Evolutionary conservation across 2,797 vertebrate genomes (phyloP), one percentile per base, ranked within the genome.

Genomic region (Sus cebifrons): DNA sequence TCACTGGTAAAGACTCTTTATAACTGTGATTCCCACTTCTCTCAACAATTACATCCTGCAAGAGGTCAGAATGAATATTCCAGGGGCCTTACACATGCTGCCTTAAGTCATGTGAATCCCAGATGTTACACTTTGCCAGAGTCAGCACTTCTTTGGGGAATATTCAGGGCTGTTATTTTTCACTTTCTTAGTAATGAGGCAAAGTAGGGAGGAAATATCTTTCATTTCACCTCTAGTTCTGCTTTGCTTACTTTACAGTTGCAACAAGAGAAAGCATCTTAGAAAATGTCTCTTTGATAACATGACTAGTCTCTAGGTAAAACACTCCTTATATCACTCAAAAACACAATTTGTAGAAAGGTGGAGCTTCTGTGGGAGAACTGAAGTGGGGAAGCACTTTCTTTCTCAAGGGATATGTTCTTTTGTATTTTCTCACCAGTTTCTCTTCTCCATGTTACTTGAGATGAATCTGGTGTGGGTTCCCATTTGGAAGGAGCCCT

Each of bases 1-100:
- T 96, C 89, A 85, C 90, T 18, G 62, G 67, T 27, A 93, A 44
- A 94, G 79, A 81, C 58, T 83, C 83, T 97, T 86, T 96, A 87
- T 58, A 83, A 65, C 71, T 94, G 74, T 85, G 87, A 95, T 91
- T 92, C 84, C 77, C 56, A 96, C 60, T 92, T 90, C 77, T 89
- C 71, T 94, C 81, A 93, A 89, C 78, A 97, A 95, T 97, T 89
- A 89, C 6, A 65, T 54, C 2, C 73, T 68, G 52, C 4, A 71
- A 93, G 84, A 96, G 84, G 91, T 96, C 94, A 87, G 71, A 64
- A 71, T 86, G 93, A 94, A 95, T 77, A 58, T 87, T 62, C 65
- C 64, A 95, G 32, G n/a, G 29, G 8, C 40, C n/a, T 92, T 82
- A 65, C 52, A n/a, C 79, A 77, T 21, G 52, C 79, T 84, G 36